Evolutionary conservation across 1,140 invertebrate species (phyloP), one percentile per base, ranked within the genome.

Genomic region (Bombus confusus): DNA sequence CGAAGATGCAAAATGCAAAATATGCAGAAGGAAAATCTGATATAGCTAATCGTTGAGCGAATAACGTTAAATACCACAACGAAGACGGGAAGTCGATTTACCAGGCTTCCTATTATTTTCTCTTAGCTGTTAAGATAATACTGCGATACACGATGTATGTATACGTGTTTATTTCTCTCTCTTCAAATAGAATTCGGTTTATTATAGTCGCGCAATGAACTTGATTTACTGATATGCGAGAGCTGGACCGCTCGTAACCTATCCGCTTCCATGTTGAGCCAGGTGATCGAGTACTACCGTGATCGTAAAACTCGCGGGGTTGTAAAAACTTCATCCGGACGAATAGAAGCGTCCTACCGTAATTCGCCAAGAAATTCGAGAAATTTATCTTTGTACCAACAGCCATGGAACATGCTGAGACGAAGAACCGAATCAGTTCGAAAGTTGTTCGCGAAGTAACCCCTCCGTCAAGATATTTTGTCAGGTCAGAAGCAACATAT

Each of bases 251-350:
- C 15, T 74, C 75, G 66, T 76, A 41, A 22, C 37, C 34, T 43
- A 72, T 88, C 74, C 31, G n/a, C 25, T n/a, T 31, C 22, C 57
- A 86, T 39, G 43, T 76, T 52, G n/a, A 4, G 15, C 31, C 64
- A 73, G 47, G 73, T 77, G 68, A 85, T 68, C 43, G 59, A 76
- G 64, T 41, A 18, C 47, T 52, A 52, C 47, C 6, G 47, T 52
- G 73, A n/a, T 72, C 73, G 57, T 88, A 86, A 89, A 88, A 86
- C 41, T 83, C n/a, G 69, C 18, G 68, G 22, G 39, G 64, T 64
- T 85, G 86, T 86, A 86, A 89, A 76, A 73, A 83, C 69, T 78
- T 80, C 59, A 37, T 25, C 34, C n/a, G 34, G 59, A 57, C 43
- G 64, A 57, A 76, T 64, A 80, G 69, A 64, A 79, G 31, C 5